A percentile compares a stretch with the other conserved stretches of the same genome.
phyloP scores from a whole-genome alignment of 2,113 vertebrate genomes.

The Vulpes vulpes region DNA sequence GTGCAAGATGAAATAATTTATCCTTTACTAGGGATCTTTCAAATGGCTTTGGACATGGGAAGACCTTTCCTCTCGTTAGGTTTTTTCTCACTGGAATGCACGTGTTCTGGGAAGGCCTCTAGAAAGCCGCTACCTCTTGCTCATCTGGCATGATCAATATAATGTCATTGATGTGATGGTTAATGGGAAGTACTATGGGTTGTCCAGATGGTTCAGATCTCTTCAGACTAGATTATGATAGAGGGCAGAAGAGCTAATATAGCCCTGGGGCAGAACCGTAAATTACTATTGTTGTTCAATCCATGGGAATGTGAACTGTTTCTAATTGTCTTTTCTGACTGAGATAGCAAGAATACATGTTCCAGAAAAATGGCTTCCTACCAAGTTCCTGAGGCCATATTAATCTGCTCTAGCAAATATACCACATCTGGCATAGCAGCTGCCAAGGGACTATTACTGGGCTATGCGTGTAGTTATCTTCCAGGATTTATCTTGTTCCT shows the following conservation, averaged over 20 bases:
- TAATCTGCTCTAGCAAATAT: slow-evolving; percentile 61
- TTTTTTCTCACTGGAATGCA: neutral
- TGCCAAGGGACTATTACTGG: slow-evolving; percentile 45
- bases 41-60: neutral
- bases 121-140: neutral
- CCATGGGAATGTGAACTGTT: slow-evolving; percentile 53
- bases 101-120: slow-evolving; percentile 20
- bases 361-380: slow-evolving; percentile 61
- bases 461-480: slow-evolving; percentile 48
- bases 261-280: slow-evolving; percentile 38
- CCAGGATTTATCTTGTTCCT: slow-evolving; percentile 42
- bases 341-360: slow-evolving; percentile 62
- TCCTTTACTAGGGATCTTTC: neutral
- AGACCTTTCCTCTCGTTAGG: neutral
- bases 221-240: slow-evolving; percentile 50
- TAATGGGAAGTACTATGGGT: neutral
- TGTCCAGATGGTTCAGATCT: slow-evolving; percentile 63
- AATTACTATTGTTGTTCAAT: slow-evolving; percentile 73
- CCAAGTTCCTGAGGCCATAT: slow-evolving; percentile 60
- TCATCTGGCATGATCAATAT: slow-evolving; percentile 51
- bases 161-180: neutral
- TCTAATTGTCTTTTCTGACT: slow-evolving; percentile 66
- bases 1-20: neutral
- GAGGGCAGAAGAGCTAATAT: slow-evolving; percentile 61
- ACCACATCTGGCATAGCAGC: slow-evolving; percentile 64